Evolutionary conservation across 2,113 vertebrate species (phyloP).

Genomic region (Pangasianodon hypophthalmus): DNA sequence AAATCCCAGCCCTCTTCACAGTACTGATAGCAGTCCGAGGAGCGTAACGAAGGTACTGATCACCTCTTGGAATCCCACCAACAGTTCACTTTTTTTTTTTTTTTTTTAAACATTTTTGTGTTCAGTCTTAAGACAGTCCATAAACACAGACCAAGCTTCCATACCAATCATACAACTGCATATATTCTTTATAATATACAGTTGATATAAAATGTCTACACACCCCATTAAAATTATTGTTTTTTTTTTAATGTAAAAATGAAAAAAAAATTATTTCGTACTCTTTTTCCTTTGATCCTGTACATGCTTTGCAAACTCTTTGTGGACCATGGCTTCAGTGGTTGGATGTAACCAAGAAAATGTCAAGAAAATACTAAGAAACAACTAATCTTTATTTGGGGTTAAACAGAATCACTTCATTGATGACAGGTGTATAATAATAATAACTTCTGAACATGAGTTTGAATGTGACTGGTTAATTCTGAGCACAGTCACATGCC

Average conservation of each 20-base stretch:
- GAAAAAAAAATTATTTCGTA: not conserved
- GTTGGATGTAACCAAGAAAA: not conserved
- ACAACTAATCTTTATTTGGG: not conserved
- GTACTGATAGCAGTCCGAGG: conserved; percentile 88
- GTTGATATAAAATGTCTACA: not conserved
- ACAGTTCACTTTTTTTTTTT: no score
- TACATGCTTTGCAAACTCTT: not conserved
- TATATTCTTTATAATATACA: conserved; percentile 7
- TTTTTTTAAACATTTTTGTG: not conserved
- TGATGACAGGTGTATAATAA: not conserved
- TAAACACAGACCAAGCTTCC: not conserved
- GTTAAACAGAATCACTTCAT: not conserved
- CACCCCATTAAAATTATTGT: not conserved
- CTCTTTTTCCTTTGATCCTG: not conserved
- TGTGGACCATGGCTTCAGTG: not conserved
- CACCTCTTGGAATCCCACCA: not conserved
- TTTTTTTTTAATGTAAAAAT: not conserved
- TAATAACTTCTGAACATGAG: not conserved
- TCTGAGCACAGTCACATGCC: not conserved
- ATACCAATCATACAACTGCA: not conserved
- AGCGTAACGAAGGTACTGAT: conserved; percentile 83
- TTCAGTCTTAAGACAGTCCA: not conserved
- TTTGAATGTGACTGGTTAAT: not conserved
- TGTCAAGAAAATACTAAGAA: not conserved
- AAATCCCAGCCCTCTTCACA: conserved; percentile 78